These are phyloP conservation scores for Anser cygnoides DNA, from an alignment of 2,113 vertebrate species.

Conservation along the genomic window DNA sequence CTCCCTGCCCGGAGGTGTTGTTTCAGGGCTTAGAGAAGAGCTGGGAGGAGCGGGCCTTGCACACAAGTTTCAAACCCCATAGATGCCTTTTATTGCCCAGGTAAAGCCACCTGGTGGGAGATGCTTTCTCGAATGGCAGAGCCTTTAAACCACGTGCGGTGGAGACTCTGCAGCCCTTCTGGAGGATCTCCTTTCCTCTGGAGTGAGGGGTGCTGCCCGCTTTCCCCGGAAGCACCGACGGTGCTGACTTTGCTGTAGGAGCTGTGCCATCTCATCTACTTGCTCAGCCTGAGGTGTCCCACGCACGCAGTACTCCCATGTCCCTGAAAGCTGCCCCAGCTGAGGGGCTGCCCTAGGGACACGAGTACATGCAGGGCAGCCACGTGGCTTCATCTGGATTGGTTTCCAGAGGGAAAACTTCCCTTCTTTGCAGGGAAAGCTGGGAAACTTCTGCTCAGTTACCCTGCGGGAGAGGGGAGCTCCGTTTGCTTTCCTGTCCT, in stretches of 20 bases:
- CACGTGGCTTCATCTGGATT: background rate
- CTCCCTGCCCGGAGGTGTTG: background rate
- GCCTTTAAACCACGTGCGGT: background rate
- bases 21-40: background rate
- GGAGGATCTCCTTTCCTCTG: background rate
- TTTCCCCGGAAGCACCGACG: background rate
- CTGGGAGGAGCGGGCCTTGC: background rate
- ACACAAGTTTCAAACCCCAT: background rate
- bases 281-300: background rate
- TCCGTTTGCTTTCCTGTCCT: background rate
- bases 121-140: background rate
- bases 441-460: background rate
- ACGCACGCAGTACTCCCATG: background rate
- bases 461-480: background rate
- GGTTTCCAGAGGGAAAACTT: background rate
- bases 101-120: background rate
- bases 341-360: rapidly evolving
- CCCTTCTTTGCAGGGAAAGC: background rate
- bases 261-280: background rate
- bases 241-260: background rate
- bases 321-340: background rate
- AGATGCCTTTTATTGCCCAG: background rate
- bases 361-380: background rate
- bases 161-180: background rate
- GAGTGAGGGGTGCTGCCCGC: rapidly evolving